These are phyloP conservation scores for Gymnopithys bicolor DNA, from an alignment of 2,797 vertebrate species.

Conservation along the genomic window DNA sequence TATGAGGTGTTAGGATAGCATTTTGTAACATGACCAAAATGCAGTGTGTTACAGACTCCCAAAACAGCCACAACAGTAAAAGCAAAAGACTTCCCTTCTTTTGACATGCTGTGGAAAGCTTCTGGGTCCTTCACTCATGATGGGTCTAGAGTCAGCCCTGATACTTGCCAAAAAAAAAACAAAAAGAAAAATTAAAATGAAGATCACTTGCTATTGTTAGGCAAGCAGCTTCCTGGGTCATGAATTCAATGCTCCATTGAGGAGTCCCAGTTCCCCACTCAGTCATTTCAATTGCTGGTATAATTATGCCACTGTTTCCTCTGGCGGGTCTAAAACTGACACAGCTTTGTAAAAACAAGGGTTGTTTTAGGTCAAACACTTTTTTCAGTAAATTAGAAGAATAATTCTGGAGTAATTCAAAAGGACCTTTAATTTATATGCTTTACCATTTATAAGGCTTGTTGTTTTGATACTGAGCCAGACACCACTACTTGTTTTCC, in stretches of 20 bases:
- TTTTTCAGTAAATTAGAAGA: neutral
- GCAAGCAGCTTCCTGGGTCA: neutral
- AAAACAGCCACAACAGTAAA: neutral
- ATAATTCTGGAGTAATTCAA: neutral
- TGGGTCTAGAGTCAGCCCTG: neutral
- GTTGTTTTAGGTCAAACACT: slow-evolving; percentile 6
- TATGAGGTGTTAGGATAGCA: neutral
- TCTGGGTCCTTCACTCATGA: neutral
- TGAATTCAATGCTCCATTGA: slow-evolving; percentile 3
- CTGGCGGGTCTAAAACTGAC: neutral
- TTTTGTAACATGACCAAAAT: neutral
- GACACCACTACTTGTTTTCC: neutral
- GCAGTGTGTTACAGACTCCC: accelerated
- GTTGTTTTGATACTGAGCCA: neutral
- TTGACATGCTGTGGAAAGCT: neutral
- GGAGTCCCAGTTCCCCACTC: neutral
- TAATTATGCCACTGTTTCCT: slow-evolving; percentile 17
- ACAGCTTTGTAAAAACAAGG: neutral
- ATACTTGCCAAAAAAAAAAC: neutral
- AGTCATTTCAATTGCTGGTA: neutral
- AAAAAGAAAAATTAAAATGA: neutral
- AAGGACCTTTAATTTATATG: neutral
- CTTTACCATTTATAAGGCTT: neutral
- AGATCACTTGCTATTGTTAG: neutral
- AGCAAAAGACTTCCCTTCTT: neutral